Percentiles rank a stretch among this genome's conserved stretches.
Evolutionary conservation across 2,797 vertebrate genomes (phyloP).

Genomic region (Poecile montanus): DNA sequence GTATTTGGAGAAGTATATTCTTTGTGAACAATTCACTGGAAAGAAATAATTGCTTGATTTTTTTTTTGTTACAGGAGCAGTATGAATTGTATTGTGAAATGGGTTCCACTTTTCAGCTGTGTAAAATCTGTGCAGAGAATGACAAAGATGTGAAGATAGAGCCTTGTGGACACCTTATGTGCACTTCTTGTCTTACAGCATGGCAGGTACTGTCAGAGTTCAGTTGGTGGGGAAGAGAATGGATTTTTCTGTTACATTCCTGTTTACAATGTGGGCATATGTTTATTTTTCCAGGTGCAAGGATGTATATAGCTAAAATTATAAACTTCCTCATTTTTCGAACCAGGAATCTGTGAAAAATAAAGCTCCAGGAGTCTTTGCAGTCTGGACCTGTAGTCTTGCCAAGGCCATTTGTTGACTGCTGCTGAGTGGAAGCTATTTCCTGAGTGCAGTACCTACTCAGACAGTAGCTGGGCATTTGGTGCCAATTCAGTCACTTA

Average conservation of each 20-base stretch:
- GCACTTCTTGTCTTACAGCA: conserved; percentile 83
- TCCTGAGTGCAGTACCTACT: background rate
- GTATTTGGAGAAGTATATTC: background rate
- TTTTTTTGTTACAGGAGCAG: conserved; percentile 78
- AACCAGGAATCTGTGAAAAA: background rate
- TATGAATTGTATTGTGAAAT: conserved; percentile 87
- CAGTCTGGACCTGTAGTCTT: background rate
- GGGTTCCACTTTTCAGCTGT: conserved; percentile 85
- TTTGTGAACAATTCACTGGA: background rate
- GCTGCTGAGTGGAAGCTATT: background rate
- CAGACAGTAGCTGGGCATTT: background rate
- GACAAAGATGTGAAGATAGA: conserved; percentile 87
- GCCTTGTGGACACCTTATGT: conserved; percentile 85
- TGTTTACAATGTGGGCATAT: background rate
- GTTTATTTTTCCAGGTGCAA: background rate
- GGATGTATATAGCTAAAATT: background rate
- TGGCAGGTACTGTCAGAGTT: conserved; percentile 78
- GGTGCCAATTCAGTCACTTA: background rate
- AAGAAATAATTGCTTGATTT: background rate
- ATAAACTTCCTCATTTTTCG: conserved; percentile 21
- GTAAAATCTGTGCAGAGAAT: conserved; percentile 86
- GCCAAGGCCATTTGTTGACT: background rate
- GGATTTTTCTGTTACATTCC: background rate
- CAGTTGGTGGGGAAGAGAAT: background rate
- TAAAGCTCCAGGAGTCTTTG: background rate